phyloP scores from a whole-genome alignment of 2,113 vertebrate genomes.

The Catharus minimus region DNA sequence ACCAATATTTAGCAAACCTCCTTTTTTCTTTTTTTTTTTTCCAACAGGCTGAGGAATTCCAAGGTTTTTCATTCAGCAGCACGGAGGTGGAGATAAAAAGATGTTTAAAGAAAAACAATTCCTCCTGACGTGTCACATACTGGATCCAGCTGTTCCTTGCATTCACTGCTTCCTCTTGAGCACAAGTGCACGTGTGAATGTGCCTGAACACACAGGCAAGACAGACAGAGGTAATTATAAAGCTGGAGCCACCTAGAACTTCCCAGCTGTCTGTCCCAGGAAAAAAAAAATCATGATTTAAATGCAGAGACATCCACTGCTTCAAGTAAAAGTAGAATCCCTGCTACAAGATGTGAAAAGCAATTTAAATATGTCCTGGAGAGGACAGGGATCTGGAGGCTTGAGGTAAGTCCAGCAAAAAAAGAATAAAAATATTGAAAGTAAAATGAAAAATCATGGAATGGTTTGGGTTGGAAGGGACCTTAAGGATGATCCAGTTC shows the following conservation, averaged over 20 bases:
- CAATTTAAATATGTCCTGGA: background rate
- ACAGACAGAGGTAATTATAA: constrained; percentile 52
- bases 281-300: background rate
- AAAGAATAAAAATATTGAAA: background rate
- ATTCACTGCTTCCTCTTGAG: background rate
- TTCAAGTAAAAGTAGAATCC: background rate
- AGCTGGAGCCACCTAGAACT: constrained; percentile 36
- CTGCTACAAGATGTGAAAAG: background rate
- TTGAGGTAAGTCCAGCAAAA: background rate
- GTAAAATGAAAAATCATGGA: background rate
- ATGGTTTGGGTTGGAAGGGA: background rate
- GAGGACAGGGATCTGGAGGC: background rate
- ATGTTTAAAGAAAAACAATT: background rate
- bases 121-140: background rate
- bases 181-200: background rate
- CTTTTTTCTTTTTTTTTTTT: background rate
- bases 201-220: background rate
- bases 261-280: constrained; percentile 15
- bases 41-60: background rate
- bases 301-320: background rate
- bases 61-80: background rate
- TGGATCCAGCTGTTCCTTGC: constrained; percentile 39
- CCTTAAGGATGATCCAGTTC: background rate
- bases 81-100: background rate
- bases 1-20: background rate